phyloP scores from a whole-genome alignment of 2,797 vertebrate species.

The Acanthopagrus latus region DNA sequence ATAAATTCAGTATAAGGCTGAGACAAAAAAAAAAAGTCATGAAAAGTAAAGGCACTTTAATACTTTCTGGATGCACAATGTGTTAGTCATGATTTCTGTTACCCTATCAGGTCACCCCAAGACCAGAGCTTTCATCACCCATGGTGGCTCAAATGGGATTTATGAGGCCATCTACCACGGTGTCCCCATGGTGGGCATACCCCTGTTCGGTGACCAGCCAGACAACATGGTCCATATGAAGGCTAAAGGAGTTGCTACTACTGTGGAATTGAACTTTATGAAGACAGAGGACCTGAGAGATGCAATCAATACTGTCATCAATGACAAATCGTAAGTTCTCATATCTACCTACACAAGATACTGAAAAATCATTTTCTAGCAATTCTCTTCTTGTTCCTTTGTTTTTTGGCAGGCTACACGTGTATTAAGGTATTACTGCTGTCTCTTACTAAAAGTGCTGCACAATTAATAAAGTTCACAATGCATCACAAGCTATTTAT shows the following conservation, averaged over 20 bases:
- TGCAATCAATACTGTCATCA: slow-evolving; percentile 82
- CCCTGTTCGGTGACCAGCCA: slow-evolving; percentile 91
- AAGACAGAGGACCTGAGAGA: slow-evolving; percentile 81
- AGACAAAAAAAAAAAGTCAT: not conserved
- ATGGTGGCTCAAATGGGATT: slow-evolving; percentile 90
- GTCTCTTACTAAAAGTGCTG: too few species aligned
- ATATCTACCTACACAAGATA: too few species aligned
- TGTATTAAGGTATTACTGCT: too few species aligned
- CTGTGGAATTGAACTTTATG: slow-evolving; percentile 66
- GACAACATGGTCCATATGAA: slow-evolving; percentile 90
- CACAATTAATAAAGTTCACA: not conserved
- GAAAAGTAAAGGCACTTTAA: not conserved
- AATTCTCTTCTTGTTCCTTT: too few species aligned
- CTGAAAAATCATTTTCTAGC: not conserved
- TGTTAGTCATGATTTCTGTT: slow-evolving; percentile 7
- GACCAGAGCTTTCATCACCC: slow-evolving; percentile 89
- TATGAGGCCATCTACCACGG: slow-evolving; percentile 96
- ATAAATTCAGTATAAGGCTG: too few species aligned
- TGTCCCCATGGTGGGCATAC: slow-evolving; percentile 92
- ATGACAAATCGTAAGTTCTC: slow-evolving; percentile 71
- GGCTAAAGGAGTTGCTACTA: slow-evolving; percentile 87
- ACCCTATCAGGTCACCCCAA: slow-evolving; percentile 88
- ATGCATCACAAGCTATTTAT: too few species aligned
- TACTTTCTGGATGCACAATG: not conserved
- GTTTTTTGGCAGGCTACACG: not conserved